A percentile compares a stretch with the other conserved stretches of the same genome.
Evolutionary conservation across 2,797 vertebrate species (phyloP).

Genomic region (Argentina silus): DNA sequence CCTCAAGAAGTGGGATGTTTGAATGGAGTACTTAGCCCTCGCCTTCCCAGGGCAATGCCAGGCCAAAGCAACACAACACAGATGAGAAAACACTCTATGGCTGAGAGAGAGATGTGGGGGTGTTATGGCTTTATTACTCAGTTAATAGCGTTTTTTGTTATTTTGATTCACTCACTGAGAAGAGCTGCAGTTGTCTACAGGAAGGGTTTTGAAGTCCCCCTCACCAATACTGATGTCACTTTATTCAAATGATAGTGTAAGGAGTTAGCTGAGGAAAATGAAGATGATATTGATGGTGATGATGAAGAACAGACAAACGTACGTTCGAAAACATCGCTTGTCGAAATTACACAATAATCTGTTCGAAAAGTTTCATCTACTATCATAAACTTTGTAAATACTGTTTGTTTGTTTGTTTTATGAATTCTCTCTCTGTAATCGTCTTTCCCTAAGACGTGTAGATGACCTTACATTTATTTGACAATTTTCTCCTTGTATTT

Average conservation of each 20-base stretch:
- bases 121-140: neutral
- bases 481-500: slow-evolving; percentile 57
- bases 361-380: slow-evolving; percentile 42
- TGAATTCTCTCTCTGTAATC: slow-evolving; percentile 41
- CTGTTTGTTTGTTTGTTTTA: slow-evolving; percentile 6
- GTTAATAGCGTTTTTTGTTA: neutral
- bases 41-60: too few relatives aligned
- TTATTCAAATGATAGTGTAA: slow-evolving; percentile 29
- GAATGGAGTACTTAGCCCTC: too few relatives aligned
- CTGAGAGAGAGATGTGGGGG: neutral
- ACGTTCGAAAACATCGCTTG: slow-evolving; percentile 4
- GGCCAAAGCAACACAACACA: too few relatives aligned
- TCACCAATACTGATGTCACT: slow-evolving; percentile 28
- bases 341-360: slow-evolving; percentile 16
- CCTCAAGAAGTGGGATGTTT: too few relatives aligned
- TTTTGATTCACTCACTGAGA: neutral
- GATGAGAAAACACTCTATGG: too few relatives aligned
- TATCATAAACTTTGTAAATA: slow-evolving; percentile 50
- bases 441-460: slow-evolving; percentile 41
- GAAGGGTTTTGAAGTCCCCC: slow-evolving; percentile 13
- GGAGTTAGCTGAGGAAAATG: slow-evolving; percentile 14
- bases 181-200: neutral
- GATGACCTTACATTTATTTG: slow-evolving; percentile 12
- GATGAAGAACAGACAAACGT: neutral
- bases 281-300: slow-evolving; percentile 9